Evolutionary conservation across 2,113 vertebrate genomes (phyloP).

Genomic region (Eurystomus gularis): DNA sequence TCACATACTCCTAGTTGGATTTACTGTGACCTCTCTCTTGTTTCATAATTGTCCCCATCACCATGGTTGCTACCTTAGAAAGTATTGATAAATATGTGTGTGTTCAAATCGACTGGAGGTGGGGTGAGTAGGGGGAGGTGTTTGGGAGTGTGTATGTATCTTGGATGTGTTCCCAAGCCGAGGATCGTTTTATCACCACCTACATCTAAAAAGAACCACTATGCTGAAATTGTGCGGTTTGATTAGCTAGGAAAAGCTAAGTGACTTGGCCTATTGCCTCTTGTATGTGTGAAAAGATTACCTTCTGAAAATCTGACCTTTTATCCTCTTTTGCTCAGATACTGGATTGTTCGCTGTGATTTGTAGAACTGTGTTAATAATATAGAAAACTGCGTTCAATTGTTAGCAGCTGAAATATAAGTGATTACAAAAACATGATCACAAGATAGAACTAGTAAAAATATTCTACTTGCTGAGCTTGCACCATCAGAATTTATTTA

Average conservation of each 20-base stretch:
- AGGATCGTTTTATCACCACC: slow-evolving; percentile 63
- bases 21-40: slow-evolving; percentile 18
- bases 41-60: slow-evolving; percentile 43
- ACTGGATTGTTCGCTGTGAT: slow-evolving; percentile 32
- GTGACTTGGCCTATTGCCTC: slow-evolving; percentile 59
- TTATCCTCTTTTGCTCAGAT: slow-evolving; percentile 42
- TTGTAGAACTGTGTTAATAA: slow-evolving; percentile 39
- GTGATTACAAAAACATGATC: slow-evolving; percentile 51
- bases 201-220: slow-evolving; percentile 56
- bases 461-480: slow-evolving; percentile 53
- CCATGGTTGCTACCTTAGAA: slow-evolving; percentile 35
- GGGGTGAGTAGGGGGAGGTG: slow-evolving; percentile 48
- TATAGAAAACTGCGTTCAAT: slow-evolving; percentile 15
- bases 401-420: slow-evolving; percentile 46
- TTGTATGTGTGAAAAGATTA: slow-evolving; percentile 49
- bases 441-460: slow-evolving; percentile 48
- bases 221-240: slow-evolving; percentile 57
- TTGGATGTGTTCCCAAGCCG: slow-evolving; percentile 50
- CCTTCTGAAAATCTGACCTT: slow-evolving; percentile 46
- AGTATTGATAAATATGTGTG: slow-evolving; percentile 35
- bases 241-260: slow-evolving; percentile 52
- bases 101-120: slow-evolving; percentile 41
- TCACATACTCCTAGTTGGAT: slow-evolving; percentile 5
- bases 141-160: slow-evolving; percentile 56
- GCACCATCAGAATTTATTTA: slow-evolving; percentile 66